phyloP scores from a whole-genome alignment of 2,888 invertebrate species.

The Drosophila phalerata region DNA sequence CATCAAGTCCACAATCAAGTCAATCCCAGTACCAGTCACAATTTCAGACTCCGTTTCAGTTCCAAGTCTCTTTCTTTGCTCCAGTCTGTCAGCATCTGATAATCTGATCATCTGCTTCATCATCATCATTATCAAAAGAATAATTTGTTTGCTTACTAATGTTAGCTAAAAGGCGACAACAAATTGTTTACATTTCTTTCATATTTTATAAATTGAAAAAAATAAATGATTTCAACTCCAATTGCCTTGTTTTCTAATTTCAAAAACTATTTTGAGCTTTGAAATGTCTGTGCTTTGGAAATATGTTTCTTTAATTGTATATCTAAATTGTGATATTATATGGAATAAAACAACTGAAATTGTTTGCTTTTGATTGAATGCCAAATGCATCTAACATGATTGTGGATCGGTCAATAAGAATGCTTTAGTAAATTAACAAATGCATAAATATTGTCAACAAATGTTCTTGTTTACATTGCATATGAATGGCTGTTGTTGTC shows the following conservation, averaged over 20 bases:
- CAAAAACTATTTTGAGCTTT: not conserved
- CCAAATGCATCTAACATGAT: conserved; percentile 56
- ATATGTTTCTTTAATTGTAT: conserved; percentile 6
- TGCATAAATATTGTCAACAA: conserved; percentile 73
- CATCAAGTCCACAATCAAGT: not conserved
- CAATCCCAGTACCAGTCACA: not conserved
- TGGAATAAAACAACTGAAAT: not conserved
- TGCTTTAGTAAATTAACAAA: conserved; percentile 55
- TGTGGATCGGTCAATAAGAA: conserved; percentile 48
- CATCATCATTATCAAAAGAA: conserved; percentile 22
- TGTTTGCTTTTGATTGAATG: conserved; percentile 34
- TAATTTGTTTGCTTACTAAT: conserved; percentile 42
- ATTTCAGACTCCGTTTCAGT: conserved; percentile 10
- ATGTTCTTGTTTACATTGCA: conserved; percentile 71
- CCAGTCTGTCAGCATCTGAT: conserved; percentile 29
- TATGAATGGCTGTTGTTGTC: conserved; percentile 42
- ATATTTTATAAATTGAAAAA: conserved; percentile 7
- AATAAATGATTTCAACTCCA: conserved; percentile 27
- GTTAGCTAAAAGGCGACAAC: conserved; percentile 26
- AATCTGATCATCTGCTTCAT: conserved; percentile 43
- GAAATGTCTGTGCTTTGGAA: not conserved
- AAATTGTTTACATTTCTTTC: conserved; percentile 23
- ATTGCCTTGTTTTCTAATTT: conserved; percentile 21
- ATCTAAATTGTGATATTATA: too few relatives aligned
- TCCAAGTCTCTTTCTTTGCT: conserved; percentile 3